Evolutionary conservation across 2,888 invertebrate genomes (phyloP).

Genomic region (Metalampra italica): DNA sequence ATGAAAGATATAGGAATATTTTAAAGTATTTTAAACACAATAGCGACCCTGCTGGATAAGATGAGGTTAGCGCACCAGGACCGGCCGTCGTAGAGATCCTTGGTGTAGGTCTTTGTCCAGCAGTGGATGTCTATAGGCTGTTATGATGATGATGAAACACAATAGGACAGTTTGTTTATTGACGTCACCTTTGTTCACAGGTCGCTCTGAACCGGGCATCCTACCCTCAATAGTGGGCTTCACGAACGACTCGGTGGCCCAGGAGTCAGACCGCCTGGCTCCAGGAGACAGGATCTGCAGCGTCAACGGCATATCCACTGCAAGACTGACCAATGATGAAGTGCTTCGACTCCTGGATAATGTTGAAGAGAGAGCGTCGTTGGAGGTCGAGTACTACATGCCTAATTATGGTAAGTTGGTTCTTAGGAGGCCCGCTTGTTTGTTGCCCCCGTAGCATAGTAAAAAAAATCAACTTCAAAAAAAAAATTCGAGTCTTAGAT

Average conservation of each 20-base stretch:
- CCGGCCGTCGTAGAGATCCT: too few relatives aligned
- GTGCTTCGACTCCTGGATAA: constrained; percentile 86
- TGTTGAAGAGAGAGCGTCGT: constrained; percentile 84
- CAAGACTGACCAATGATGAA: constrained; percentile 86
- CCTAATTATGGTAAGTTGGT: constrained; percentile 86
- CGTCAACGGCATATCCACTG: constrained; percentile 89
- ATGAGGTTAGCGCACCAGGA: too few relatives aligned
- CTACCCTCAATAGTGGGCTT: constrained; percentile 83
- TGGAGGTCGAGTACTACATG: constrained; percentile 91
- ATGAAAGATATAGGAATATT: too few relatives aligned
- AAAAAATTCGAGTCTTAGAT: too few relatives aligned
- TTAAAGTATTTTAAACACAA: too few relatives aligned
- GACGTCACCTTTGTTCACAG: constrained; percentile 48
- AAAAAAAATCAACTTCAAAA: too few relatives aligned
- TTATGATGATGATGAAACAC: too few relatives aligned
- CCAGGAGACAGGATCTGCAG: constrained; percentile 89
- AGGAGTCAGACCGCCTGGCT: constrained; percentile 86
- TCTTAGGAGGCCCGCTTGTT: neutral
- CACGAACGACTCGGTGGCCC: constrained; percentile 83
- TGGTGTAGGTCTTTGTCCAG: too few relatives aligned
- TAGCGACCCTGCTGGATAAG: too few relatives aligned
- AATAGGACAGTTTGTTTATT: neutral
- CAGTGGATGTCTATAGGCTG: too few relatives aligned
- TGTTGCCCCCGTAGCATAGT: neutral
- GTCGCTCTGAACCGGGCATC: constrained; percentile 83